Base-by-base conservation (phyloP, 1,140 invertebrate species). In the Drosophila setifemur region DNA sequence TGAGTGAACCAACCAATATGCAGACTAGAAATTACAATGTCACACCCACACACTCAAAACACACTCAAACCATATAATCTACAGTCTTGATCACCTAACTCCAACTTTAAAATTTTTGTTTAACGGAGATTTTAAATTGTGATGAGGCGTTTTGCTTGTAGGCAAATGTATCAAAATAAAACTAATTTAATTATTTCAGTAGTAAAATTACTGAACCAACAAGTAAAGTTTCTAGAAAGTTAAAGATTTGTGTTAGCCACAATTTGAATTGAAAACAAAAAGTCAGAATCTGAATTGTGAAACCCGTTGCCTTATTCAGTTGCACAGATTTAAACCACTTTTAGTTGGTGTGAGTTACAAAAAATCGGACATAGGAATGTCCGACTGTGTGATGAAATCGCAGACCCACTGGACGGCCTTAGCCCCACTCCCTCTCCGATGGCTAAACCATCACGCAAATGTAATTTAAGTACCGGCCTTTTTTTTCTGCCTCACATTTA, bases 391-490 rank as follows among this genome's bases (percentile, higher is more conserved):
- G 42, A 39, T 6, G 43, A 49, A 64, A 66, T 64, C 25, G 6
- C 31, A 45, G 60, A 2, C 9, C 33, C 12, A 37, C 12, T 37
- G 12, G 5, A 12, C 12, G 3, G n/a, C 44, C 29, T n/a, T n/a
- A n/a, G n/a, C 40, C n/a, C 29, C 12, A 14, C 21, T 26, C 39
- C 31, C 29, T 16, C 16, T 21, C 19, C 45, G 19, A 21, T 4
- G 21, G 31, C 5, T 26, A 37, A 14, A 57, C 61, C 57, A 61
- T 44, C n/a, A 53, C 37, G 49, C 26, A 58, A 49, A 40, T 39
- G 61, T 66, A 64, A 66, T 64, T 66, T 40, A 31, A 64, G 57
- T 64, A 64, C 61, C 33, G 61, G 61, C 43, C 57, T 48, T 64
- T 66, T 44, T 9, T 28, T 44, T 44, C 23, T 28, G 42, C 25